Conservation (phyloP, 2,797 vertebrate genomes). For the Mus spretus region DNA sequence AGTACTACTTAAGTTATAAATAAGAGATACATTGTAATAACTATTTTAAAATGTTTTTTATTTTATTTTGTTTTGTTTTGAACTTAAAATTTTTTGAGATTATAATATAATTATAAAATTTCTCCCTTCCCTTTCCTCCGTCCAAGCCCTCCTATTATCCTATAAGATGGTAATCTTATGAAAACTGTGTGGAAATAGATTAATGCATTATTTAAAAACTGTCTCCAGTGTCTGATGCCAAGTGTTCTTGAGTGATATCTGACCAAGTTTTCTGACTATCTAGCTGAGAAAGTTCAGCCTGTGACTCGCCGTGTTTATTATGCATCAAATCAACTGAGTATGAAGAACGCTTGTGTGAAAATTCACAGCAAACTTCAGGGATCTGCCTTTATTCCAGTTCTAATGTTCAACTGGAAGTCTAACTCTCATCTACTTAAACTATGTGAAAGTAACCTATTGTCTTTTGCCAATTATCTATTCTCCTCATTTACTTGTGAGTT, state of each 20-base stretch:
- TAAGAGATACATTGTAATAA: not conserved
- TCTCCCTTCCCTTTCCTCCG: not conserved
- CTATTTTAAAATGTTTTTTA: not conserved
- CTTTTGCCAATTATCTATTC: not conserved
- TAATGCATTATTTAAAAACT: not conserved
- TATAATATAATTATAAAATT: not conserved
- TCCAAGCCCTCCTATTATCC: not conserved
- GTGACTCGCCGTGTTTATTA: not conserved
- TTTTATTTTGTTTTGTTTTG: not conserved
- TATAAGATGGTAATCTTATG: not conserved
- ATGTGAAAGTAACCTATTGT: not conserved
- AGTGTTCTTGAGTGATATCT: not conserved
- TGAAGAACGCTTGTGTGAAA: not conserved
- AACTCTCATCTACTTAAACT: not conserved
- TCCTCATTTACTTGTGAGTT: constrained; percentile 38
- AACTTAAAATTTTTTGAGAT: not conserved
- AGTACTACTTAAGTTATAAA: not conserved
- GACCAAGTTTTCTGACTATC: not conserved
- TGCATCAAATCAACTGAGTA: not conserved
- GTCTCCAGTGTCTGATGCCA: not conserved
- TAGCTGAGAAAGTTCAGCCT: not conserved
- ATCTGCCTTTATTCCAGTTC: not conserved
- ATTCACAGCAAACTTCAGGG: not conserved
- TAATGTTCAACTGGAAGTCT: constrained; percentile 31
- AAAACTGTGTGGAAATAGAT: not conserved